Conservation (phyloP, 2,113 vertebrate genomes). For the Seriola aureovittata region DNA sequence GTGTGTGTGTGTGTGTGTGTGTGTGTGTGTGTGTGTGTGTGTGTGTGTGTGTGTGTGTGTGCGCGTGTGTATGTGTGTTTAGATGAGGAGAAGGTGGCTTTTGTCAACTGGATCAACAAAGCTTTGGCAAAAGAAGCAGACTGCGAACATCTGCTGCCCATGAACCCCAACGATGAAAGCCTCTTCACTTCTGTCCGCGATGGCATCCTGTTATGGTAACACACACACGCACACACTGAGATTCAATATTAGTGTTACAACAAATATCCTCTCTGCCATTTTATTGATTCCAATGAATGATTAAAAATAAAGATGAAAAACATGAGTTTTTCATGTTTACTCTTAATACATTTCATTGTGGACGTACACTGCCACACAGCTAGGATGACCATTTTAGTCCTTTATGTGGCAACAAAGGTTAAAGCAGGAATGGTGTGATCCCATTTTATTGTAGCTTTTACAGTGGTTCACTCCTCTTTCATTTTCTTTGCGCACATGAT, state of each 20-base stretch:
- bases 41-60: not conserved
- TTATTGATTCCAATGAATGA: not conserved
- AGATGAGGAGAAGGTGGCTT: conserved; percentile 99
- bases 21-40: too few species aligned
- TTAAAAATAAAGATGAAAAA: not conserved
- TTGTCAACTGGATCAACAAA: conserved; percentile 99
- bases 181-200: conserved; percentile 95
- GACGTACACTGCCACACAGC: not conserved
- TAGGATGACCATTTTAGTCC: not conserved
- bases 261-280: too few species aligned
- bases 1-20: too few species aligned
- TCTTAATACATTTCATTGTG: not conserved
- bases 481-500: not conserved
- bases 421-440: not conserved
- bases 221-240: not conserved
- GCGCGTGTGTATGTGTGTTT: conserved; percentile 43
- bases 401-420: conserved; percentile 24
- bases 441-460: conserved; percentile 37
- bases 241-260: too few species aligned
- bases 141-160: conserved; percentile 92
- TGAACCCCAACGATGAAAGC: conserved; percentile 89
- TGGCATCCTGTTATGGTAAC: conserved; percentile 95
- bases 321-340: not conserved
- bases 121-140: conserved; percentile 92
- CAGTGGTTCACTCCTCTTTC: not conserved